Percentiles rank a stretch among this genome's conserved stretches.
Evolutionary conservation across 2,888 invertebrate species (phyloP).

Genomic region (Lepeophtheirus nordmannii): DNA sequence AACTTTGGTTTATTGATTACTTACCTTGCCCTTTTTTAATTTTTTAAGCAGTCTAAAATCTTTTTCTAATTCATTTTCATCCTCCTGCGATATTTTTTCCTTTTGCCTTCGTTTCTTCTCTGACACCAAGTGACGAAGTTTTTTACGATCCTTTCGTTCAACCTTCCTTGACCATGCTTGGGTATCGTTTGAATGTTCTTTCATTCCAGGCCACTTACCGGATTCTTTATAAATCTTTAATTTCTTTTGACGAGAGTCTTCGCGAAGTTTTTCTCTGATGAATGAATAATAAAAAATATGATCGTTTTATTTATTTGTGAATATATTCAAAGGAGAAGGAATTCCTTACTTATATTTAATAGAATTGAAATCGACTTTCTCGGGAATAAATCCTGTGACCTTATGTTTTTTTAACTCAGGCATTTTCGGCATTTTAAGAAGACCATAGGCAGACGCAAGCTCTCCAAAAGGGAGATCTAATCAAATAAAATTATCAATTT

Average conservation of each 20-base stretch:
- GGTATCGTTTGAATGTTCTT: conserved; percentile 41
- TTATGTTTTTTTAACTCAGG: conserved; percentile 66
- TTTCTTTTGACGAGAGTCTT: conserved; percentile 54
- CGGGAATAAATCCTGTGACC: conserved; percentile 40
- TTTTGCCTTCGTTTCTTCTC: conserved; percentile 55
- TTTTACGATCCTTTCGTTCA: conserved; percentile 42
- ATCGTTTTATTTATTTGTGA: too few relatives aligned
- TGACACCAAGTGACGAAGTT: conserved; percentile 47
- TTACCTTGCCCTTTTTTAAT: conserved; percentile 60
- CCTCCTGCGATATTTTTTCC: conserved; percentile 39
- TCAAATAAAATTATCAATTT: conserved; percentile 25
- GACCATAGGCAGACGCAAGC: conserved; percentile 72
- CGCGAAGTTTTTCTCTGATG: conserved; percentile 52
- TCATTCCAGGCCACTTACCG: conserved; percentile 55
- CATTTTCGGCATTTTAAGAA: conserved; percentile 82
- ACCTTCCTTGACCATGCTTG: conserved; percentile 34
- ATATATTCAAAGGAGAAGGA: too few relatives aligned
- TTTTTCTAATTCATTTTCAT: conserved; percentile 41
- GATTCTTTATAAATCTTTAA: conserved; percentile 52
- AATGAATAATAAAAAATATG: conserved; percentile 24
- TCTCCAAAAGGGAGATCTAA: conserved; percentile 64
- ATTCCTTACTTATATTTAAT: conserved; percentile 48
- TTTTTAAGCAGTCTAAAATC: conserved; percentile 46
- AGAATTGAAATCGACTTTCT: conserved; percentile 53
- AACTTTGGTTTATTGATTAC: conserved; percentile 4